Percentiles rank a stretch among this genome's conserved stretches.
These are phyloP conservation scores for Carollia perspicillata DNA, from an alignment of 2,113 vertebrate genomes.

Conservation along the genomic window DNA sequence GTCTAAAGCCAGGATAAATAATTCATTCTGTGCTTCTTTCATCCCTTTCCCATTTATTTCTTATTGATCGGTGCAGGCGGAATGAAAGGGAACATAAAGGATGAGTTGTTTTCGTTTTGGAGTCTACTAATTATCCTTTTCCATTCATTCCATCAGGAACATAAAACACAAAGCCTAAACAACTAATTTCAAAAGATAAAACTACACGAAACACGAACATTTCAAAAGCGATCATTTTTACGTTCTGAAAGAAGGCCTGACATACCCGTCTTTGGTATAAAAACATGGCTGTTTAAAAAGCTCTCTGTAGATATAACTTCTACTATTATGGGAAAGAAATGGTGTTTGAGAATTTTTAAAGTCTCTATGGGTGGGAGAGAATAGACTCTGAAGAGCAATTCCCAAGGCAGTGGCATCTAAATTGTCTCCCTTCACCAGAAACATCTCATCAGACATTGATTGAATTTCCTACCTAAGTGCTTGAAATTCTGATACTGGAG, in stretches of 20 bases:
- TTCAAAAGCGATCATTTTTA: slow-evolving; percentile 21
- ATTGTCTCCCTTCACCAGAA: background rate
- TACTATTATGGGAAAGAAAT: background rate
- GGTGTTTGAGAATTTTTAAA: background rate
- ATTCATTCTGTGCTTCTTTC: slow-evolving; percentile 37
- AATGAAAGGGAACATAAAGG: background rate
- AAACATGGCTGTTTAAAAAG: slow-evolving; percentile 6
- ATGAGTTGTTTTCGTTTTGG: slow-evolving; percentile 7
- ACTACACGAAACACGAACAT: background rate
- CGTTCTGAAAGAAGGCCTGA: slow-evolving; percentile 8
- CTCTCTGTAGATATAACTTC: background rate
- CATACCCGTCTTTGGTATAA: background rate
- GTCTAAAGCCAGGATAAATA: background rate
- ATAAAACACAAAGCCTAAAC: slow-evolving; percentile 33
- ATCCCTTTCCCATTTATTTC: background rate
- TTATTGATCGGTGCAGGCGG: background rate
- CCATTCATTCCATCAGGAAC: background rate
- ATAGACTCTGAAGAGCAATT: background rate
- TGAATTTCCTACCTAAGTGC: slow-evolving; percentile 3
- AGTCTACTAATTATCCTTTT: background rate
- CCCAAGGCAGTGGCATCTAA: background rate
- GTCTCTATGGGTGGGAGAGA: background rate
- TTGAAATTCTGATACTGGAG: background rate
- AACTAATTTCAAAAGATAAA: slow-evolving; percentile 26
- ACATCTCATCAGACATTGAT: background rate